Percentiles rank a stretch among this genome's conserved stretches.
Conservation (phyloP, 1,140 invertebrate species). For the Penaeus japonicus region DNA sequence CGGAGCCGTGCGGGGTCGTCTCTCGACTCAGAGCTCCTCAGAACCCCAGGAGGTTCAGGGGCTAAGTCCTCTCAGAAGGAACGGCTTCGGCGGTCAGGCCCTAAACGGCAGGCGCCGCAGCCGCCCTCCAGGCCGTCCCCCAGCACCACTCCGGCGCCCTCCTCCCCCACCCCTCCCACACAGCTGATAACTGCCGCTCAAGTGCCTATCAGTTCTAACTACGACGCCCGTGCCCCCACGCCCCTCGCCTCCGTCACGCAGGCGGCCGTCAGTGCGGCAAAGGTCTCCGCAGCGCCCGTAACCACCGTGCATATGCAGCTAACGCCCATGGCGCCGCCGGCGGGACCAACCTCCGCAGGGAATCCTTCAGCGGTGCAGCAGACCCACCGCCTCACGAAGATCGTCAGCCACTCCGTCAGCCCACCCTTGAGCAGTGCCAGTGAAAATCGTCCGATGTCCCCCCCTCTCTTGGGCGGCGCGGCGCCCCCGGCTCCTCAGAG, state of each 20-base stretch:
- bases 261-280: background rate
- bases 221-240: background rate
- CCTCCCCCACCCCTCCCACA: too few relatives aligned
- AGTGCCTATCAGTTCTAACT: too few relatives aligned
- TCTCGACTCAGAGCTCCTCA: background rate
- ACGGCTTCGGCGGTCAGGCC: background rate
- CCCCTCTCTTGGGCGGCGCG: background rate
- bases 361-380: background rate
- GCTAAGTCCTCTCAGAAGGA: background rate
- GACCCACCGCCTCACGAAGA: background rate
- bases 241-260: background rate
- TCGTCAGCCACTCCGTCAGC: background rate
- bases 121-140: slow-evolving; percentile 18
- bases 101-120: slow-evolving; percentile 16
- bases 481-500: background rate
- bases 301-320: background rate
- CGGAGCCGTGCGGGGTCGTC: background rate
- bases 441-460: background rate
- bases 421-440: too few relatives aligned
- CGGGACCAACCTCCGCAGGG: background rate
- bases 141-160: background rate
- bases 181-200: too few relatives aligned
- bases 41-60: background rate
- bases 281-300: background rate
- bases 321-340: background rate